Base-by-base conservation (phyloP, 1,140 invertebrate species). In the Apocrypta bakeri region DNA sequence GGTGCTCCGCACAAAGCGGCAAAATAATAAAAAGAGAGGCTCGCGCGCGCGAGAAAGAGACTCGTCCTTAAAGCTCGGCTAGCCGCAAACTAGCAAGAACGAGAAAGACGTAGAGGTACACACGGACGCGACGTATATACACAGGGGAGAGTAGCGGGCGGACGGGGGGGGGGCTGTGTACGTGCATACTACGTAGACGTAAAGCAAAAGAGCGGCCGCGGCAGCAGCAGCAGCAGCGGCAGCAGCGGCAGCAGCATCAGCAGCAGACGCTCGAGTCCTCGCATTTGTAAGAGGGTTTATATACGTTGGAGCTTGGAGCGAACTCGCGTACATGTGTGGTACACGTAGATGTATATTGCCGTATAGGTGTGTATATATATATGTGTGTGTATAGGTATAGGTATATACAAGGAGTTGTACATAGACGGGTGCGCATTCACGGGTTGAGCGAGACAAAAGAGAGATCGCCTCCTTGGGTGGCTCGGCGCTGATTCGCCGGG, bases 381-480 rank as follows among this genome's bases (percentile, higher is more conserved):
- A 11, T 6, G 14, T n/a, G 0, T 88, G 88, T 90, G 88, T 87
- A 87, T 86, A 84, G 87, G 88, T 85, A 87, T 86, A 88, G 79
- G 83, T 2, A 24, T 4, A 37, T 2, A 37, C 3, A 37, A 9
- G 9, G 33, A 37, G 33, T 4, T 2, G 9, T 2, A 37, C 3
- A 37, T 2, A 37, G 17, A 63, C 21, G 79, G 64, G 72, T 29
- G 86, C 87, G 88, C 88, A 89, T 91, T 90, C 87, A 88, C 88
- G 87, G 87, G 85, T 87, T 80, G 27, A 56, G 80, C 85, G 85
- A 88, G 87, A 92, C 90, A 90, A 92, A 91, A 90, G 89, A 85
- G 72, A 85, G n/a, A 17, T 84, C 82, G 83, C 14, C 87, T 90
- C 86, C 88, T 89, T 90, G 88, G 88, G 90, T 89, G 90, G 90